Conservation (phyloP, 1,140 invertebrate species). For the Brachystomella parvula region DNA sequence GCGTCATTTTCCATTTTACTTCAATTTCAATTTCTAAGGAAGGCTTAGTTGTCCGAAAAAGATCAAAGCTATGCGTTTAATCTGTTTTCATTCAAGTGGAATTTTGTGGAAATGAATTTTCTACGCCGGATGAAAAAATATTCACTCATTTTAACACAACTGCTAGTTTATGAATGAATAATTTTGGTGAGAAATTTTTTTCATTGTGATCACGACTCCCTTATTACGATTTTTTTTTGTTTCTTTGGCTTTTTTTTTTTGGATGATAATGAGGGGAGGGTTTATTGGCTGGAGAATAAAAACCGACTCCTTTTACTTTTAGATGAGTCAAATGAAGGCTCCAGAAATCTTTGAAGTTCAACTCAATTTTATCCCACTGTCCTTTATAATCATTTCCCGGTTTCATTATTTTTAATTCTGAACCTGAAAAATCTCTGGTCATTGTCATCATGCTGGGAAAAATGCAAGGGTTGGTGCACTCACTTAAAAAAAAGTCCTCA, state of each 20-base stretch:
- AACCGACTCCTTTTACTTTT: neutral
- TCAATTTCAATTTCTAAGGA: conserved; percentile 8
- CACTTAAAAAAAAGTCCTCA: neutral
- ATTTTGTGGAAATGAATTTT: neutral
- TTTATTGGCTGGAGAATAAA: neutral
- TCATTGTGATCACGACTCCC: neutral
- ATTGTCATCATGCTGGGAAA: neutral
- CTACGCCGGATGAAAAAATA: neutral
- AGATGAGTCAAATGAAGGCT: neutral
- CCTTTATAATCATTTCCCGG: neutral
- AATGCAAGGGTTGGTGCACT: neutral
- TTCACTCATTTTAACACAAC: neutral
- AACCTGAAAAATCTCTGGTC: neutral
- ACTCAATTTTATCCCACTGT: neutral
- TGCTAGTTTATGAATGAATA: neutral
- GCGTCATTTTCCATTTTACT: conserved; percentile 35
- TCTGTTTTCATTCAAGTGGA: conserved; percentile 17
- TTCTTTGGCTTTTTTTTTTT: too few relatives aligned
- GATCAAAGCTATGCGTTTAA: conserved; percentile 5
- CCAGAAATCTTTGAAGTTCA: neutral
- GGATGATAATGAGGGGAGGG: neutral
- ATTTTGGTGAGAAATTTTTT: conserved; percentile 21
- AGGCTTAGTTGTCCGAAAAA: neutral
- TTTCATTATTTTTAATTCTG: conserved; percentile 7
- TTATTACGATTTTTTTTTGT: too few relatives aligned